Evolutionary conservation across 2,888 invertebrate genomes (phyloP).

Genomic region (Galeruca laticollis): DNA sequence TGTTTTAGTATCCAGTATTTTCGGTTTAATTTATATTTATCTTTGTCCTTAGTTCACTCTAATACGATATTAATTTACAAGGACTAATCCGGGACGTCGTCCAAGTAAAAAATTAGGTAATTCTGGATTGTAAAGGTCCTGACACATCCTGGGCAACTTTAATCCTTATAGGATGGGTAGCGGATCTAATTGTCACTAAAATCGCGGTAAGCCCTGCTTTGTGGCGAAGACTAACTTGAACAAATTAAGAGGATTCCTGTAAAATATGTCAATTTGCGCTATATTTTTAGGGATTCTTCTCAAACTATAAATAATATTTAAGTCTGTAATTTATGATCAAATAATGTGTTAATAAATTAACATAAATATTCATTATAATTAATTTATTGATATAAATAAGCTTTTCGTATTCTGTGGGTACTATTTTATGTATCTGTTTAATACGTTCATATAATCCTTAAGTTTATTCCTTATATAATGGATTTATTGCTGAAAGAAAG

Average conservation of each 20-base stretch:
- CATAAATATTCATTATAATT: too few relatives aligned
- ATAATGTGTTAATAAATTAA: too few relatives aligned
- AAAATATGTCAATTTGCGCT: too few relatives aligned
- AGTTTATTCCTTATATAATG: neutral
- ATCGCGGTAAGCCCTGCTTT: slow-evolving; percentile 34
- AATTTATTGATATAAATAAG: too few relatives aligned
- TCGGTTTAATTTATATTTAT: too few relatives aligned
- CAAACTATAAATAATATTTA: too few relatives aligned
- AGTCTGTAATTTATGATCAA: too few relatives aligned
- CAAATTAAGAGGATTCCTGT: slow-evolving; percentile 13
- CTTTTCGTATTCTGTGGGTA: neutral
- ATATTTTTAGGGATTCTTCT: too few relatives aligned
- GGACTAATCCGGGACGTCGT: slow-evolving; percentile 29
- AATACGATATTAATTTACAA: slow-evolving; percentile 30
- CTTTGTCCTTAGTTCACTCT: too few relatives aligned
- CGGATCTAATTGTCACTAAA: slow-evolving; percentile 45
- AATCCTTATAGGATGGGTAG: slow-evolving; percentile 45
- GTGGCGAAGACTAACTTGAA: slow-evolving; percentile 24
- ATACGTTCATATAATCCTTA: neutral
- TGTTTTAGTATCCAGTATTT: too few relatives aligned
- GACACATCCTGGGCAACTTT: slow-evolving; percentile 41
- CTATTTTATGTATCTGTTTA: neutral
- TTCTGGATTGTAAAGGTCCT: slow-evolving; percentile 36
- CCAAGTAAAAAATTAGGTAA: slow-evolving; percentile 28
- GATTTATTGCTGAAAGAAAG: slow-evolving; percentile 1